Conservation (phyloP, 2,888 invertebrate species). For the Amphiduros pacificus region DNA sequence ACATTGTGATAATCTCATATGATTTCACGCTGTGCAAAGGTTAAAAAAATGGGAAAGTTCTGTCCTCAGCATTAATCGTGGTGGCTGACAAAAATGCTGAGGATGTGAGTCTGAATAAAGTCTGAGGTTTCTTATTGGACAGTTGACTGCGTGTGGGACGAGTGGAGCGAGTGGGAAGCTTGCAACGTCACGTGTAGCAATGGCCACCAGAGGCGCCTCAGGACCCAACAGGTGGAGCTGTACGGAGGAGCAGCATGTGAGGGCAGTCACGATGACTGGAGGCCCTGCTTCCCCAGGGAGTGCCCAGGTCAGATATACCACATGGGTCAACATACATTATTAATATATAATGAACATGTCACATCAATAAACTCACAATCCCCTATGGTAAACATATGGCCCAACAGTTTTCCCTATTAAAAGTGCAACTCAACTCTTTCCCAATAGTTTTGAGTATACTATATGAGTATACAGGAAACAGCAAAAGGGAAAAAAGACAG, state of each 20-base stretch:
- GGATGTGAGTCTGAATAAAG: no score
- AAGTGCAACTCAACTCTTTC: no score
- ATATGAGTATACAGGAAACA: no score
- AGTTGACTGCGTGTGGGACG: slow-evolving; percentile 31
- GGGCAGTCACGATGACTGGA: slow-evolving; percentile 14
- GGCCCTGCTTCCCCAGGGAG: slow-evolving; percentile 36
- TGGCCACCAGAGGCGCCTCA: slow-evolving; percentile 22
- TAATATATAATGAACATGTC: background rate
- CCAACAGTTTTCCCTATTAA: no score
- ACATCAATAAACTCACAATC: background rate
- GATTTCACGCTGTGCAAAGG: no score
- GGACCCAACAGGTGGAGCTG: slow-evolving; percentile 13
- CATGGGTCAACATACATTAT: background rate
- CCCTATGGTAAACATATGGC: background rate
- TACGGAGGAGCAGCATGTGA: slow-evolving; percentile 24
- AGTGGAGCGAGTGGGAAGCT: slow-evolving; percentile 25
- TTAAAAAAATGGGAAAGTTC: no score
- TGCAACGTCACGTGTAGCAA: slow-evolving; percentile 30
- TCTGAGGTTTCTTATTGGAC: no score
- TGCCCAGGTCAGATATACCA: slow-evolving; percentile 39
- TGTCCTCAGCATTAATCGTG: no score
- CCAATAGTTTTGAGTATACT: no score
- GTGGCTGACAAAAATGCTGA: no score
- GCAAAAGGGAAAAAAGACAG: no score
- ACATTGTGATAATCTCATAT: no score